Conservation (phyloP, 2,888 invertebrate genomes). For the Agrochola litura region DNA sequence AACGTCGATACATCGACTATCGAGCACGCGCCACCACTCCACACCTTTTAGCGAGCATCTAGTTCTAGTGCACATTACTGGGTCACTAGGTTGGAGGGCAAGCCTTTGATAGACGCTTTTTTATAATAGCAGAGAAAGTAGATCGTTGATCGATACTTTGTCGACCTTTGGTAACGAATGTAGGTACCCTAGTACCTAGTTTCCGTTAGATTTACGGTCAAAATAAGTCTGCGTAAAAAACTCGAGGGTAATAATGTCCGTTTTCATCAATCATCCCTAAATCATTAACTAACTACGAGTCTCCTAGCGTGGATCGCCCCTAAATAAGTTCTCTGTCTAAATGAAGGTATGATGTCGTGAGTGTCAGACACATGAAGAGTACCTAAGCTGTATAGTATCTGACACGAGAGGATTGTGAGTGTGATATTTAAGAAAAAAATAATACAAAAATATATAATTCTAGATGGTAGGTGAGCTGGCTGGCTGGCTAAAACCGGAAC, state of each 20-base stretch:
- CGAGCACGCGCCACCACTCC: slow-evolving; percentile 87
- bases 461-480: neutral
- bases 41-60: slow-evolving; percentile 77
- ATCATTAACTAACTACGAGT: too few species aligned
- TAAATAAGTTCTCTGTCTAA: neutral
- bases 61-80: slow-evolving; percentile 74
- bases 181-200: neutral
- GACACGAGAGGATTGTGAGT: neutral
- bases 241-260: too few species aligned
- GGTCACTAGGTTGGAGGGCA: slow-evolving; percentile 78
- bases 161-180: slow-evolving; percentile 37
- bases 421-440: neutral
- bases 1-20: slow-evolving; percentile 83
- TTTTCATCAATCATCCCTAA: neutral
- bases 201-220: neutral
- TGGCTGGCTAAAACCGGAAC: neutral
- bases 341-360: neutral
- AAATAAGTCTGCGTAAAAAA: neutral
- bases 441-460: neutral
- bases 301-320: neutral
- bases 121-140: slow-evolving; percentile 36
- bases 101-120: slow-evolving; percentile 22
- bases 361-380: neutral
- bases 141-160: slow-evolving; percentile 27
- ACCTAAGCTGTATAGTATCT: neutral